Evolutionary conservation across 2,797 vertebrate genomes (phyloP).

Genomic region (Mus minutoides): DNA sequence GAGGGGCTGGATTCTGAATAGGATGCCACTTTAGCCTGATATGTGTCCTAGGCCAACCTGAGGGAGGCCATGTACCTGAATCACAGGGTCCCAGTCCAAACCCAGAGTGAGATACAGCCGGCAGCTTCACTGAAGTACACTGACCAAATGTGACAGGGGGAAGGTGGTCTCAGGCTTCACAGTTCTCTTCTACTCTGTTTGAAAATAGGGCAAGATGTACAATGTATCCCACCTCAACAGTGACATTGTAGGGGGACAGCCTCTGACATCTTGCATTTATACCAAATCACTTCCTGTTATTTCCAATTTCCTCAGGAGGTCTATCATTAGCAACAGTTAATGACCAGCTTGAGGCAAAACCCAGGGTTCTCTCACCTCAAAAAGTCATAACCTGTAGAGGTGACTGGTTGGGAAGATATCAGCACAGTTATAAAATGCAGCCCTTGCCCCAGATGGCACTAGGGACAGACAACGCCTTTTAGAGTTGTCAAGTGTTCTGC

Average conservation of each 20-base stretch:
- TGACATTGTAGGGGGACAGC: background rate
- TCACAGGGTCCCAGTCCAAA: fast-evolving
- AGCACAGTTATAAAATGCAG: background rate
- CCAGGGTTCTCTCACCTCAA: constrained; percentile 48
- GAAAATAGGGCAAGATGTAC: constrained; percentile 26
- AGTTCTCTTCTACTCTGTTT: background rate
- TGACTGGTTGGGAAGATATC: background rate
- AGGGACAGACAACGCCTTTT: fast-evolving
- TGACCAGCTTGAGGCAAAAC: constrained; percentile 67
- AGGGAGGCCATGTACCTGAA: background rate
- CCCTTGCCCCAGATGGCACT: background rate
- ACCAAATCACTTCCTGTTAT: constrained; percentile 49
- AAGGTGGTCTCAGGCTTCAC: background rate
- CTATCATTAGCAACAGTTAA: constrained; percentile 61
- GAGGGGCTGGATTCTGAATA: background rate
- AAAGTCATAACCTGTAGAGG: constrained; percentile 39
- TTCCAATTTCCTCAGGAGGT: constrained; percentile 54
- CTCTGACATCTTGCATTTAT: constrained; percentile 49
- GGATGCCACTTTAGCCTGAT: background rate
- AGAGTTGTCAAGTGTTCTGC: background rate
- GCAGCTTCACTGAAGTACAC: fast-evolving
- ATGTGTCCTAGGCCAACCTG: too few relatives aligned
- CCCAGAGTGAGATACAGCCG: fast-evolving
- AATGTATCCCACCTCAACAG: background rate
- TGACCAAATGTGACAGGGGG: background rate